A percentile compares a stretch with the other conserved stretches of the same genome.
Conservation (phyloP, 30 jellyfish, hydroid and myxozoan genomes). For the Hydractinia symbiolongicarpus region DNA sequence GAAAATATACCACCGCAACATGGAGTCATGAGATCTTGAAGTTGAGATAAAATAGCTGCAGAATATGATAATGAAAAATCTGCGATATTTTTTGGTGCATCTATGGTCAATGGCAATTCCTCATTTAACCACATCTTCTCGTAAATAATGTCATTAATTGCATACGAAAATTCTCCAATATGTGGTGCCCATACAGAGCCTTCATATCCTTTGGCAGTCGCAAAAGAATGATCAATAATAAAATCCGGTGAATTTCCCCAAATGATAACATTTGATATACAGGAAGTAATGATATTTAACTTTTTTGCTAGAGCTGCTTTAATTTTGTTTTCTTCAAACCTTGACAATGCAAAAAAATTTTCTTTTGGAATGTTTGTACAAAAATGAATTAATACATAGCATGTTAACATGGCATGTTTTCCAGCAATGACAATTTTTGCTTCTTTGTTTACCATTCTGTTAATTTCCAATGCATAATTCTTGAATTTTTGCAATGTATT, state of each 20-base stretch:
- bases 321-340: slow-evolving; percentile 69
- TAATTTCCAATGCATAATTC: slow-evolving; percentile 45
- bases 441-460: slow-evolving; percentile 34
- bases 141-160: slow-evolving; percentile 54
- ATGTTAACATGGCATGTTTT: slow-evolving; percentile 42
- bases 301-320: slow-evolving; percentile 73
- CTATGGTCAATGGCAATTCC: slow-evolving; percentile 22
- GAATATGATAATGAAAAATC: slow-evolving; percentile 39
- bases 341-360: slow-evolving; percentile 56
- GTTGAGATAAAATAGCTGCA: slow-evolving; percentile 77
- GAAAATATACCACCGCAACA: slow-evolving; percentile 41
- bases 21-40: slow-evolving; percentile 44
- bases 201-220: slow-evolving; percentile 75
- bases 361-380: slow-evolving; percentile 11
- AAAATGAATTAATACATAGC: slow-evolving; percentile 46
- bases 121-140: slow-evolving; percentile 66
- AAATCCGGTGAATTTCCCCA: slow-evolving; percentile 71
- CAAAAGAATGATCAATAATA: slow-evolving; percentile 44
- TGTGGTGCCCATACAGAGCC: slow-evolving; percentile 99
- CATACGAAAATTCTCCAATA: slow-evolving; percentile 52
- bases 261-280: slow-evolving; percentile 39
- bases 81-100: slow-evolving; percentile 6
- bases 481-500: slow-evolving; percentile 17
- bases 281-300: slow-evolving; percentile 58
- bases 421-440: slow-evolving; percentile 66